Evolutionary conservation across 2,888 invertebrate genomes (phyloP), one percentile per base, ranked within the genome.

Genomic region (Aporophyla lueneburgensis): DNA sequence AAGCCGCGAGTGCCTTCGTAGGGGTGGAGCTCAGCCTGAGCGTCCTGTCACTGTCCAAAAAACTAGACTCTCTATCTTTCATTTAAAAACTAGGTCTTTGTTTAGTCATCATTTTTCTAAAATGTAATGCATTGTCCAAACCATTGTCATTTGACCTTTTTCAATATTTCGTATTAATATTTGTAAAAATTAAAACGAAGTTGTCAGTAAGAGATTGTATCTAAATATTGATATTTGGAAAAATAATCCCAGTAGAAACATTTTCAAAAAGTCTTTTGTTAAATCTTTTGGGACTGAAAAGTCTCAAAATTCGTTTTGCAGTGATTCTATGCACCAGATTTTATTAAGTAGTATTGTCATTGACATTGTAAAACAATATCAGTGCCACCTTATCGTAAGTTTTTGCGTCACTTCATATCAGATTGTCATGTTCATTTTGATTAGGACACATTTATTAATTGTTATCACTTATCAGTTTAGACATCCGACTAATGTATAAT

Each of bases 351-450:
- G 19, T 66, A 24, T 75, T 80, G 46, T 33, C 69, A 76, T 68
- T 83, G 74, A 59, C 73, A 84, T 58, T 72, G 61, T 65, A 62
- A 61, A 61, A 63, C 49, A 68, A 33, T 70, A 83, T 68, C 69
- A 65, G 21, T 74, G 58, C 9, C 46, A 51, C 67, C 43, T 85
- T 84, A 85, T 84, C 82, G 59, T 1, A 69, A 63, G 63, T 68
- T 59, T 61, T 24, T 72, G 63, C 33, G 12, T 63, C 61, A 40
- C 5, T 71, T 67, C 70, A 58, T 78, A 71, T 78, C 73, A 72
- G 72, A 73, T 81, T 72, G 21, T 61, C 49, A 27, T 71, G 63
- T 78, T 74, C 72, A 74, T 59, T 80, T 53, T 83, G 84, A 83
- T 84, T 80, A 73, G 46, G 27, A 66, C 33, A 65, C 14, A 46